Evolutionary conservation across 2,797 vertebrate species (phyloP), one percentile per base, ranked within the genome.

Genomic region (Myotis findleyi): DNA sequence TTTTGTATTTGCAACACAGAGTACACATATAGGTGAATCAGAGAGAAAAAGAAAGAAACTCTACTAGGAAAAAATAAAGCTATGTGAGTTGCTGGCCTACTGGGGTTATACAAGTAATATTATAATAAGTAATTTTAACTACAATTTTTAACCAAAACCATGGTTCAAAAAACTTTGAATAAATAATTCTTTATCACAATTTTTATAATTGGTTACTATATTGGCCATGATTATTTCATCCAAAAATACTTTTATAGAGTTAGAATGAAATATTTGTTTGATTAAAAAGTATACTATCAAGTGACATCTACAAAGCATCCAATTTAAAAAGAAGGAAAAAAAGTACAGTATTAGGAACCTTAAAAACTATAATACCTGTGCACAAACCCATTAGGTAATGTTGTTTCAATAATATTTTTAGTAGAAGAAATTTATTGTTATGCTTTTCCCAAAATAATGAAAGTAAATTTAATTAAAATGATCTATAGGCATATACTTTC

Each of bases 391-490:
- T 77, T 89, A 41, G 25, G 11, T 69, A 77, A 76, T 55, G 14
- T 84, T 64, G 27, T 91, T 72, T 55, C 33, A 49, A 76, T 68
- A 41, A 91, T 20, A 55, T 33, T 82, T 82, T 88, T 84, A 41
- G 30, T 68, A 86, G 66, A 71, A 89, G 38, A 76, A 87, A 55
- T 27, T 13, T 49, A 62, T 71, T 75, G 27, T 62, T 62, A 49
- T 79, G n/a, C 5, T 71, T 94, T 64, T 23, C 20, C 8, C 30
- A 5, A 94, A 95, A 75, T 3, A 92, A 84, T 84, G 7, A 62
- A 85, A 83, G 9, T 38, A 71, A 66, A 88, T 73, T 85, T 92
- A 91, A 84, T 75, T 84, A 44, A 95, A 87, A 62, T 90, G 14
- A 84, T 76, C 12, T 90, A 10, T 73, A 76, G 4, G 12, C 38